Conservation (phyloP, 2,888 invertebrate genomes). For the Trachelus tabidus region DNA sequence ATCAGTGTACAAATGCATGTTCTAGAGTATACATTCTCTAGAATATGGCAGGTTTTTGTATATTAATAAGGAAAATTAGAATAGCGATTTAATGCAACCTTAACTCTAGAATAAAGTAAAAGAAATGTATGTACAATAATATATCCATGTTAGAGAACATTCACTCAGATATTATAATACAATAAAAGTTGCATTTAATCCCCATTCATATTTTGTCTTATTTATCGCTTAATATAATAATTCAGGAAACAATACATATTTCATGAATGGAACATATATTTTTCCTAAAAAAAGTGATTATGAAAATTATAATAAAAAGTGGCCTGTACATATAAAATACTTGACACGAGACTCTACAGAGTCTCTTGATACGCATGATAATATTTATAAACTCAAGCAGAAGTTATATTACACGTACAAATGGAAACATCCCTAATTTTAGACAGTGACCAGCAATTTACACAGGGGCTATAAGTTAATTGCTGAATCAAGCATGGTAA, state of each 20-base stretch:
- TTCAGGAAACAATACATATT: background rate
- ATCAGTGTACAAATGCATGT: background rate
- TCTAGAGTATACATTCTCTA: background rate
- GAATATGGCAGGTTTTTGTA: background rate
- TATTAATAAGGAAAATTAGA: background rate
- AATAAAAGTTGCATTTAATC: background rate
- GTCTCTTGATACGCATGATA: background rate
- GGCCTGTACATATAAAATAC: background rate
- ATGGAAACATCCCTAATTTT: background rate
- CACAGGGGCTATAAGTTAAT: background rate
- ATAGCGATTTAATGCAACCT: background rate
- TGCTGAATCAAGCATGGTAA: background rate
- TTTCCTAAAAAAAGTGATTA: background rate
- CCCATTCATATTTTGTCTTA: background rate
- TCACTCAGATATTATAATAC: background rate
- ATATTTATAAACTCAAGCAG: background rate
- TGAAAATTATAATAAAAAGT: background rate
- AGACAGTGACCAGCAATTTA: background rate
- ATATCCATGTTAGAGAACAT: background rate
- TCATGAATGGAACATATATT: background rate
- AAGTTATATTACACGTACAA: background rate
- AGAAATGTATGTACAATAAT: background rate
- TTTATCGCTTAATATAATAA: background rate
- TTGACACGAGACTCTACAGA: background rate
- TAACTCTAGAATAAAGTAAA: background rate